Base-by-base conservation (phyloP, 2,888 invertebrate species). In the Drosophila phalerata region DNA sequence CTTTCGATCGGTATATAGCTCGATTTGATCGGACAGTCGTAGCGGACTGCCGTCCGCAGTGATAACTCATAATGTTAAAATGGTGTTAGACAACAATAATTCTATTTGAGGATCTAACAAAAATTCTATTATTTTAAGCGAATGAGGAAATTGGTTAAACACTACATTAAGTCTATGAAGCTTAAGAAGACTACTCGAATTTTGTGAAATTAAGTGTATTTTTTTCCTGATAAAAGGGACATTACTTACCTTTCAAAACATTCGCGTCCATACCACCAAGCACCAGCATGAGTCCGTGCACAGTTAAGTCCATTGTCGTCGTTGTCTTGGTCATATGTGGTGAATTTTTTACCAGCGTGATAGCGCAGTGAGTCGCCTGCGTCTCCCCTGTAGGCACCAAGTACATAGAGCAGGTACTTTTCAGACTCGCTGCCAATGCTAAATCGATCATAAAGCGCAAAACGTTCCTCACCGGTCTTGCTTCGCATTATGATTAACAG, bases 271-370 rank as follows among this genome's bases (percentile, higher is more conserved):
- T 77, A 89, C 88, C 89, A 88, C 88, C 88, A 88, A 45, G 77
- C 88, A 0, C 86, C 86, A 0, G 70, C n/a, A 40, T 89, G 88
- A 0, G 53, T 67, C 3, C 68, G 37, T 5, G 88, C 88, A 45
- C 88, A 88, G 40, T 85, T 89, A 34, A 76, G 80, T 0, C 66
- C 81, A 53, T 82, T 82, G 17, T 81, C 85, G 17, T 88, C 89
- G 43, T 88, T 89, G 34, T 89, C 87, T 62, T 84, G 81, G 34
- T 89, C 89, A 11, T 1, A 71, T 17, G 87, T 87, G 28, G 87
- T 88, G 30, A 87, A 88, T 55, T 85, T 88, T 17, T 75, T 85
- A 58, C 81, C 85, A 5, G 70, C 48, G 53, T 87, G 87, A 37
- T 77, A 75, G 3, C 76, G 72, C 57, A 87, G 22, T 0, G 87